These are phyloP conservation scores for Rhinolophus sinicus DNA, from an alignment of 2,113 vertebrate genomes.

Conservation along the genomic window DNA sequence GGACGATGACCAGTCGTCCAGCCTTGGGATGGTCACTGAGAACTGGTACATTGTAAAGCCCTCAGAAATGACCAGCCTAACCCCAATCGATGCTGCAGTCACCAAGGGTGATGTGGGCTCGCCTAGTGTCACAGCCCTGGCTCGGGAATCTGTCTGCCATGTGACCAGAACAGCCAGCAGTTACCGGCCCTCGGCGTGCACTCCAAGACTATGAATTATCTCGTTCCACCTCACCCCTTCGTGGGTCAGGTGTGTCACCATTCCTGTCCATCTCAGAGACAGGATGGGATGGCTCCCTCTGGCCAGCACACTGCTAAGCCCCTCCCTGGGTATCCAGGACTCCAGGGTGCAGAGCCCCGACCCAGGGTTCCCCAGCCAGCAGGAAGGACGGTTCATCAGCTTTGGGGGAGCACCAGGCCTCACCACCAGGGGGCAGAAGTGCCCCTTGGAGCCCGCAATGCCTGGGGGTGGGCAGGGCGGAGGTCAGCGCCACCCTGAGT, in stretches of 20 bases:
- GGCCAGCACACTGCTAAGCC: fast-evolving
- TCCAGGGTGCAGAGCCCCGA: neutral
- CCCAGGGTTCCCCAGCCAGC: neutral
- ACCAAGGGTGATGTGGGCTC: fast-evolving
- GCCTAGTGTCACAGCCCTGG: fast-evolving
- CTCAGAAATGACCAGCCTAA: too few relatives aligned
- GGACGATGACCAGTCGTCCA: neutral
- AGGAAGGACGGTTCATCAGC: neutral
- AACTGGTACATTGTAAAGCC: fast-evolving
- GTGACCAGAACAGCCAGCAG: fast-evolving
- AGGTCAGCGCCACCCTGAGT: fast-evolving
- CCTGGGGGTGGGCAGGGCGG: neutral
- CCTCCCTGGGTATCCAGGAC: neutral
- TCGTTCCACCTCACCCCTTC: neutral
- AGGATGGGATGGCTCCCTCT: fast-evolving
- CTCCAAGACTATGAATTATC: fast-evolving
- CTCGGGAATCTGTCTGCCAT: fast-evolving
- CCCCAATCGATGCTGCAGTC: fast-evolving
- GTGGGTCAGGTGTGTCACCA: neutral
- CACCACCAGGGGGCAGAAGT: conserved; percentile 25
- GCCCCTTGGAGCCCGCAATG: neutral
- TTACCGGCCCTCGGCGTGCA: neutral
- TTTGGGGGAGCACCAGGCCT: neutral
- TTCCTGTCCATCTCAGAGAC: neutral
- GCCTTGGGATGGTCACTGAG: neutral